These are phyloP conservation scores for Xerus inauris DNA, from an alignment of 2,113 vertebrate genomes.

Conservation along the genomic window DNA sequence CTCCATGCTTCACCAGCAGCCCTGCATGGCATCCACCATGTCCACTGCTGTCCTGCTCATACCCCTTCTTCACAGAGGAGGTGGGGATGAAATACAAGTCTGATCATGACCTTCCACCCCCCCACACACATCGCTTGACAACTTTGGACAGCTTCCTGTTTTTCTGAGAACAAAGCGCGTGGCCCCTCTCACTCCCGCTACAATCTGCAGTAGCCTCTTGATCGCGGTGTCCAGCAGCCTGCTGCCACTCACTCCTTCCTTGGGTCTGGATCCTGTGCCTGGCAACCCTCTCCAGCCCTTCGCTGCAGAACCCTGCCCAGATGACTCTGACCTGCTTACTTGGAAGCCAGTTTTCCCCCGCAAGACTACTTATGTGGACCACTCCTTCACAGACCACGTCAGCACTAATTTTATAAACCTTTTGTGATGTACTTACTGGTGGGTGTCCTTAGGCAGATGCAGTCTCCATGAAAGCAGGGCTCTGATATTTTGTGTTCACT, in stretches of 20 bases:
- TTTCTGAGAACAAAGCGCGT: not conserved
- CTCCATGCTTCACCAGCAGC: not conserved
- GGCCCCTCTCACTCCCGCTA: not conserved
- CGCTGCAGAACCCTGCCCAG: fast-evolving
- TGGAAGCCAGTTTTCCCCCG: not conserved
- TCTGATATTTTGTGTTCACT: not conserved
- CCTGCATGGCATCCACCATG: fast-evolving
- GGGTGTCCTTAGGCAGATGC: not conserved
- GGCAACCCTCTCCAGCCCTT: fast-evolving
- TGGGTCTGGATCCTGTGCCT: no score
- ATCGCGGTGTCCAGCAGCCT: not conserved
- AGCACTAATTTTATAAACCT: not conserved
- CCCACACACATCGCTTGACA: no score
- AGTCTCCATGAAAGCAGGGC: not conserved
- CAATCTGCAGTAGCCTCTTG: not conserved
- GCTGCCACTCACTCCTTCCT: not conserved
- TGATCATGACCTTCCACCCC: not conserved
- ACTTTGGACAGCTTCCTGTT: not conserved
- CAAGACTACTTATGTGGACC: not conserved
- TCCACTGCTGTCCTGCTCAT: not conserved
- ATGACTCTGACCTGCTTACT: not conserved
- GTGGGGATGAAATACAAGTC: not conserved
- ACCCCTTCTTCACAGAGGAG: not conserved
- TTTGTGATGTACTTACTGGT: not conserved
- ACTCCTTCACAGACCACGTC: not conserved